Conservation (phyloP, 2,113 vertebrate genomes). For the Struthidea cinerea region DNA sequence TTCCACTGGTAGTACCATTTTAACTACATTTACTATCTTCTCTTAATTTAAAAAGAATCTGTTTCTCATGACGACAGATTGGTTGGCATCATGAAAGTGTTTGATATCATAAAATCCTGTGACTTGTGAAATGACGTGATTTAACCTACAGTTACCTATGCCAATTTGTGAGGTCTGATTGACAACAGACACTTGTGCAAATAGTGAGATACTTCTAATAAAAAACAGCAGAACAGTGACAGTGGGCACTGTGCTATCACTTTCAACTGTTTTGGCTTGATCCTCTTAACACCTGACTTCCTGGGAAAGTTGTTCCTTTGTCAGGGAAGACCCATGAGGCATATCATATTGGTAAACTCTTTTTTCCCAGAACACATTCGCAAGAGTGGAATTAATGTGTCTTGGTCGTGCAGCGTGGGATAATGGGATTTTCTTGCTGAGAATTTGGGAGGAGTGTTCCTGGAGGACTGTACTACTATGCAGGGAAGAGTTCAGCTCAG, state of each 20-base stretch:
- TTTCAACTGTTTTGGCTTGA: neutral
- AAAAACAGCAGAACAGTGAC: neutral
- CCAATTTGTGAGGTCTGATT: conserved; percentile 19
- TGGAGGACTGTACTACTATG: neutral
- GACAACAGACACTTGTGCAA: conserved; percentile 21
- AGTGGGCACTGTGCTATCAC: neutral
- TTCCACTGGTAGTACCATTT: neutral
- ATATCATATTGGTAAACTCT: neutral
- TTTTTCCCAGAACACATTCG: neutral
- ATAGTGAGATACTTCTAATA: neutral
- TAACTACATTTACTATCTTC: conserved; percentile 9
- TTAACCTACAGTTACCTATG: conserved; percentile 34
- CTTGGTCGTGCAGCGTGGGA: neutral
- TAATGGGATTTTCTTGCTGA: neutral
- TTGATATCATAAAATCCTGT: conserved; percentile 57
- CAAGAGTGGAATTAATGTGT: neutral
- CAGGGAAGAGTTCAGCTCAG: neutral
- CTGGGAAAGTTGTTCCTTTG: neutral
- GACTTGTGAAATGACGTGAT: conserved; percentile 46
- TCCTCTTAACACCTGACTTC: neutral
- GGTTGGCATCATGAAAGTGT: conserved; percentile 36
- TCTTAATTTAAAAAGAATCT: conserved; percentile 17
- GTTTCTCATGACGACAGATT: conserved; percentile 65
- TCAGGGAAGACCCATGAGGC: neutral
- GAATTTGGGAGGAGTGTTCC: neutral